Conservation (phyloP, 2,888 invertebrate genomes). For the Trissolcus brochymenae region DNA sequence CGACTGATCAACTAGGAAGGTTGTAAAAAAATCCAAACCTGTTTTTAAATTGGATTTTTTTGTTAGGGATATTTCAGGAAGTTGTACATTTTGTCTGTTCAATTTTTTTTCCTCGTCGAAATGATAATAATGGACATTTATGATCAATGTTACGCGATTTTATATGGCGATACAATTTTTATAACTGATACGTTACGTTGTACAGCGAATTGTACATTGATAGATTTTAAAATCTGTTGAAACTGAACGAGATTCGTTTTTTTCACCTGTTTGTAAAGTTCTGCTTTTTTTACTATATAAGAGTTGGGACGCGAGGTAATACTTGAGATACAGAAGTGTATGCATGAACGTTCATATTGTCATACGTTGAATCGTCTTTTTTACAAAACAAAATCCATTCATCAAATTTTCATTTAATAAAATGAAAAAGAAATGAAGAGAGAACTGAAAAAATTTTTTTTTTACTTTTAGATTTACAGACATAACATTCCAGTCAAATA, state of each 20-base stretch:
- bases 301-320: neutral
- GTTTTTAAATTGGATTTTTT: constrained; percentile 1
- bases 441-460: no score
- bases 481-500: neutral
- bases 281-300: neutral
- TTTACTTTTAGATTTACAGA: no score
- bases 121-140: no score
- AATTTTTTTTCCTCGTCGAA: no score
- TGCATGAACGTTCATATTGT: no score
- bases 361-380: neutral
- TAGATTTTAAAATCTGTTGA: constrained; percentile 22
- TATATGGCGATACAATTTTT: constrained; percentile 12
- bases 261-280: neutral
- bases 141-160: neutral
- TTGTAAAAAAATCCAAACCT: no score
- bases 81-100: no score
- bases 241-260: neutral
- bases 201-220: constrained; percentile 32
- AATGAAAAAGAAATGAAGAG: no score
- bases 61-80: no score
- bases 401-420: neutral
- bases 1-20: no score
- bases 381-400: neutral
- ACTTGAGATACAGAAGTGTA: no score
- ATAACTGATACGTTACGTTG: constrained; percentile 21